These are phyloP conservation scores for Corvus cornix DNA, from an alignment of 2,113 vertebrate genomes.

Conservation along the genomic window DNA sequence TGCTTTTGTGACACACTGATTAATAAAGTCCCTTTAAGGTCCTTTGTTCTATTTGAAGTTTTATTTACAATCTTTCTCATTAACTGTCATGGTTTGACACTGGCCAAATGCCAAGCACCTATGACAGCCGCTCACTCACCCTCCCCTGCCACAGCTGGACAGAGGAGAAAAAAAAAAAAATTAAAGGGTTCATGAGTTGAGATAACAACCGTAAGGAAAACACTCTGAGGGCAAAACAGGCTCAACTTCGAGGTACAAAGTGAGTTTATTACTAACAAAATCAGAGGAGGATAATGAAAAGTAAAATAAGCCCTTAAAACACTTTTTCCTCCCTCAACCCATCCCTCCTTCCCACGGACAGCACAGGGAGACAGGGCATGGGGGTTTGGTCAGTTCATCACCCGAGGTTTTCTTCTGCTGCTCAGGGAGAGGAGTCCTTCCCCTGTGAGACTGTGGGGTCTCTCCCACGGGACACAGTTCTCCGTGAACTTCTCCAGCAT, in stretches of 20 bases:
- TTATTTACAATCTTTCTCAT: neutral
- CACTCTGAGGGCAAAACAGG: neutral
- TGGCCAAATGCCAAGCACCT: neutral
- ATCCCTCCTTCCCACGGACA: too few relatives aligned
- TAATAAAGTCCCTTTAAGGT: neutral
- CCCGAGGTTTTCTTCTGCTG: rapidly evolving
- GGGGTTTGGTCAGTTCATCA: too few relatives aligned
- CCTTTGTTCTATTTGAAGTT: neutral
- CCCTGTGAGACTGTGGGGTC: neutral
- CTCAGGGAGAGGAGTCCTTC: neutral
- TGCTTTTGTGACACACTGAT: neutral
- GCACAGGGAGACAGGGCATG: neutral
- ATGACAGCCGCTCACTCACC: neutral
- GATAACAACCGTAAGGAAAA: neutral
- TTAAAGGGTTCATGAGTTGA: neutral
- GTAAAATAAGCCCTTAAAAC: neutral
- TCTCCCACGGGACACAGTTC: neutral
- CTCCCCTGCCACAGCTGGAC: neutral
- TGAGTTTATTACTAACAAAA: neutral
- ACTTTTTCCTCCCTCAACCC: neutral
- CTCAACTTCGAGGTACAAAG: neutral
- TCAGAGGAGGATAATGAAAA: neutral
- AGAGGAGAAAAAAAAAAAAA: neutral
- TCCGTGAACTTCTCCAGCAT: neutral
- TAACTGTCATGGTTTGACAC: neutral